Base-by-base conservation (phyloP, 1,140 invertebrate species). In the Drosophila erecta region DNA sequence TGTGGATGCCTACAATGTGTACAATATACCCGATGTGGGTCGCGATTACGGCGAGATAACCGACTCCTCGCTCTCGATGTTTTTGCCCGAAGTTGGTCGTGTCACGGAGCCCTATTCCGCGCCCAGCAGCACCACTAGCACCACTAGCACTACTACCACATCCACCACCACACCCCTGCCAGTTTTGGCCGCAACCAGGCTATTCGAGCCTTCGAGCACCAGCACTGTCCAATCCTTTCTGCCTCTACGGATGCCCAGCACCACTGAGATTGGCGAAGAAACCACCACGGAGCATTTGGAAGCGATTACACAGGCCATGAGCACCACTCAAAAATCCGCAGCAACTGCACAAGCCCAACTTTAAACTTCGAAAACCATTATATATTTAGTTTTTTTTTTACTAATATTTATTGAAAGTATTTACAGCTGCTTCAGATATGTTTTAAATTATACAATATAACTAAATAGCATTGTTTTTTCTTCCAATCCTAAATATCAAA, bases 21-120 rank as follows among this genome's bases (percentile, higher is more conserved):
- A 87, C 49, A 75, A 87, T 14, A 87, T 86, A 43, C 49, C 59
- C 43, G 78, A 86, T 81, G 69, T 86, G 49, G 83, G 81, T 14
- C 15, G 54, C 11, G 75, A 86, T 8, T 86, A 86, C 24, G 75
- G 22, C 4, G 69, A 67, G 33, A 87, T 86, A 4, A 81, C 47
- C 3, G 83, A 86, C 40, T 67, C 79, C 0, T 65, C 58, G 41
- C 30, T 86, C 22, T 87, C 81, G 15, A 14, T 87, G 0, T 86
- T 79, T 15, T 4, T 86, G 61, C 81, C 81, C 0, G 81, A 65
- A 3, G 50, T 86, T n/a, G 81, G 81, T 27, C 65, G 55, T 1
- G 70, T 86, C 0, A 86, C 81, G 4, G 83, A 79, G 38, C 64
- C 53, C 1, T 51, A 61, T 40, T 58, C 73, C 7, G 43, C 14